A percentile compares a stretch with the other conserved stretches of the same genome.
phyloP scores from a whole-genome alignment of 2,888 invertebrate species.

The Amphipoea lucens region DNA sequence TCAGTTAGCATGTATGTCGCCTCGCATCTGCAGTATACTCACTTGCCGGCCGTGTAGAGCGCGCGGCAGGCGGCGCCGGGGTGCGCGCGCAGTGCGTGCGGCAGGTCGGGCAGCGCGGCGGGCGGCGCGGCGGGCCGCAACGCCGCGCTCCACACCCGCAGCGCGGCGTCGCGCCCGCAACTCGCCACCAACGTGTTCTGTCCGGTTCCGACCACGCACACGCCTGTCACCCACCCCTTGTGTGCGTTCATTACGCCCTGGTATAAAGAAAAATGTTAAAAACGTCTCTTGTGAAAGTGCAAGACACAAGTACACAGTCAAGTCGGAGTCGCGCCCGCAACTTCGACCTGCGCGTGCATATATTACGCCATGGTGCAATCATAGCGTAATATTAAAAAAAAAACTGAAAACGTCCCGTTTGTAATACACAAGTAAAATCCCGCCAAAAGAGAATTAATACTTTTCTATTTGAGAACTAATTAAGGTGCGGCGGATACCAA shows the following conservation, averaged over 20 bases:
- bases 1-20: neutral
- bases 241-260: slow-evolving; percentile 94
- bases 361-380: too few relatives aligned
- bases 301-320: neutral
- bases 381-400: too few relatives aligned
- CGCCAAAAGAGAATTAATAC: too few relatives aligned
- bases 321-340: too few relatives aligned
- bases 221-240: slow-evolving; percentile 96
- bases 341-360: too few relatives aligned
- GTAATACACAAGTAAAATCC: too few relatives aligned
- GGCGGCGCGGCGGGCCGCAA: slow-evolving; percentile 88
- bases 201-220: slow-evolving; percentile 81
- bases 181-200: slow-evolving; percentile 90
- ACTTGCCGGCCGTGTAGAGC: slow-evolving; percentile 96
- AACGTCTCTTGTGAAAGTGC: too few relatives aligned
- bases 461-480: too few relatives aligned
- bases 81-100: slow-evolving; percentile 93
- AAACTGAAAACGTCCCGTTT: too few relatives aligned
- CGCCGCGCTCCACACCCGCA: slow-evolving; percentile 94
- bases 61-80: slow-evolving; percentile 69
- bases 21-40: slow-evolving; percentile 77
- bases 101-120: slow-evolving; percentile 88
- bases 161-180: slow-evolving; percentile 94
- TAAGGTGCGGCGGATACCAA: too few relatives aligned
- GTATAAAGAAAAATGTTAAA: too few relatives aligned